These are phyloP conservation scores for Eueides isabella DNA, from an alignment of 1,140 invertebrate genomes.

Conservation along the genomic window DNA sequence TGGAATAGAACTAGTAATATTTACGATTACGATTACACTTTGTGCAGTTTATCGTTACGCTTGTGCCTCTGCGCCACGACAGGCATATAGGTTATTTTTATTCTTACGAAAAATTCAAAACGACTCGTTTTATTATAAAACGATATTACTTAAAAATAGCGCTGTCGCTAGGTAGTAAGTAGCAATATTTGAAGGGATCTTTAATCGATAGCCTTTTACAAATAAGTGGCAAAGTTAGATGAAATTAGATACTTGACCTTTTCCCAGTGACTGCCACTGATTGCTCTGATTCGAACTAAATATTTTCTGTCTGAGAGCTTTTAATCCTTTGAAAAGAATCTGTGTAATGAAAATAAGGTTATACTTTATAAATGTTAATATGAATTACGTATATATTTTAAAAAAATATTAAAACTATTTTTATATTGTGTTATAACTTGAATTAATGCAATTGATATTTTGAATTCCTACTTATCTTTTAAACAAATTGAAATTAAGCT, in stretches of 20 bases:
- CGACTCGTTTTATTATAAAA: no score
- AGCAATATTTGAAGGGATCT: conserved; percentile 14
- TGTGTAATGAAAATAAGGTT: background rate
- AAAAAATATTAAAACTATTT: background rate
- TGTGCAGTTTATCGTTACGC: no score
- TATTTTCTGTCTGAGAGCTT: conserved; percentile 16
- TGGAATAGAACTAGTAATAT: no score
- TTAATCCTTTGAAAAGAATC: conserved; percentile 22
- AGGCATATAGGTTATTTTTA: no score
- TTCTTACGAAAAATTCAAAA: no score
- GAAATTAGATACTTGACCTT: conserved; percentile 24
- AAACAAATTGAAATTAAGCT: no score
- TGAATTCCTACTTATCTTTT: no score
- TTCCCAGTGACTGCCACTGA: conserved; percentile 7
- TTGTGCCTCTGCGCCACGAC: no score
- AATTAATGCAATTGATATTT: no score
- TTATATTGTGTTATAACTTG: no score
- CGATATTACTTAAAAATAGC: background rate
- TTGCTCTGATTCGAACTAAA: conserved; percentile 17
- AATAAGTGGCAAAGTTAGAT: conserved; percentile 29
- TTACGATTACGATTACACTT: no score
- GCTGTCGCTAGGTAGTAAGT: background rate
- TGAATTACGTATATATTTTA: background rate
- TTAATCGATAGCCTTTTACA: conserved; percentile 23
- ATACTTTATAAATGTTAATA: background rate